Conservation (phyloP, 1,140 invertebrate species). For the Theocolax elegans region DNA sequence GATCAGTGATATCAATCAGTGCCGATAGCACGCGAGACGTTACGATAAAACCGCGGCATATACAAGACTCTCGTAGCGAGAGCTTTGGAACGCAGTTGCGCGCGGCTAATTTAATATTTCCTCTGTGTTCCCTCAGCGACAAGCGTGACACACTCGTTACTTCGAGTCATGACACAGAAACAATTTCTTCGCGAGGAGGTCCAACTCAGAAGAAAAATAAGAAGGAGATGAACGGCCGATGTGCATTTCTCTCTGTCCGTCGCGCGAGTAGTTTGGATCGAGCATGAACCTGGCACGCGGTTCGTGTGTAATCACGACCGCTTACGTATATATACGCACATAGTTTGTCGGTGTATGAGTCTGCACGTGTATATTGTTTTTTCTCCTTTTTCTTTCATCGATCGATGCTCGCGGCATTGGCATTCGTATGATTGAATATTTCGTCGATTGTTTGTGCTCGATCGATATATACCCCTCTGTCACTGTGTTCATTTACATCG, state of each 20-base stretch:
- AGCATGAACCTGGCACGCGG: too few relatives aligned
- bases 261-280: too few relatives aligned
- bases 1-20: slow-evolving; percentile 5
- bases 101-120: slow-evolving; percentile 26
- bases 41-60: not conserved
- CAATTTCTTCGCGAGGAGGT: slow-evolving; percentile 7
- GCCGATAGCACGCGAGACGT: not conserved
- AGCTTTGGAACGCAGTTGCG: not conserved
- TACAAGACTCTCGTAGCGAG: not conserved
- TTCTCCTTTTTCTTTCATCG: too few relatives aligned
- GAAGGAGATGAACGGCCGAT: too few relatives aligned
- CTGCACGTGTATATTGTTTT: too few relatives aligned
- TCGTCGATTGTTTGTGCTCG: not conserved
- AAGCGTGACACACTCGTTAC: slow-evolving; percentile 12
- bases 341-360: too few relatives aligned
- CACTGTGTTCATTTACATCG: not conserved
- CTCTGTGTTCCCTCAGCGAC: not conserved
- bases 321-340: too few relatives aligned
- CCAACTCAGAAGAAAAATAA: not conserved
- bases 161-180: slow-evolving; percentile 16
- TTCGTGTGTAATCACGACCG: not conserved
- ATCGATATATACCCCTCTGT: not conserved
- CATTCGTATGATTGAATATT: not conserved
- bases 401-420: not conserved
- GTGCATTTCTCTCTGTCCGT: too few relatives aligned